phyloP scores from a whole-genome alignment of 2,113 vertebrate species.

The Lynx canadensis region DNA sequence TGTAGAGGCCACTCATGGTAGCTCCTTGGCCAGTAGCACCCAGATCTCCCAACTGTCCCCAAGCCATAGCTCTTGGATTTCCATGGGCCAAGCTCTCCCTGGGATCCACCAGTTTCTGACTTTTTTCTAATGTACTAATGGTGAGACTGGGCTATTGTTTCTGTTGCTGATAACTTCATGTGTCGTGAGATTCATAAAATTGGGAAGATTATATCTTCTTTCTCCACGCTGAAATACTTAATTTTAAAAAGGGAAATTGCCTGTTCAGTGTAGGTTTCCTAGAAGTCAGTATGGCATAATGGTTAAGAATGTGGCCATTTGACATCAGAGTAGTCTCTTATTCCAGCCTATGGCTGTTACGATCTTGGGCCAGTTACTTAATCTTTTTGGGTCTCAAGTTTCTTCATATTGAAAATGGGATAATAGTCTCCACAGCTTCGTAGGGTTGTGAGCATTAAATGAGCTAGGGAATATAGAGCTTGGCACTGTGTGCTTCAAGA shows the following conservation, averaged over 20 bases:
- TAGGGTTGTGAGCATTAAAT: not conserved
- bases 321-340: not conserved
- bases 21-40: not conserved
- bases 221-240: not conserved
- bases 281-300: not conserved
- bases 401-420: not conserved
- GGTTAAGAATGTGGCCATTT: not conserved
- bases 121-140: not conserved
- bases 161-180: not conserved
- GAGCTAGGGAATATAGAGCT: not conserved
- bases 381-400: not conserved
- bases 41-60: not conserved
- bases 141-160: not conserved
- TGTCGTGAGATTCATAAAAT: not conserved
- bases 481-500: not conserved
- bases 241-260: not conserved
- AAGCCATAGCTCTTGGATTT: not conserved
- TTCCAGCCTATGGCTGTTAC: not conserved
- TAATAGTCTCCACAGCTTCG: not conserved
- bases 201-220: not conserved
- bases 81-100: not conserved
- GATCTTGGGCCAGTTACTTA: not conserved
- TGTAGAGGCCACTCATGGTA: not conserved
- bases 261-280: not conserved
- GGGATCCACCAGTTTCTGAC: not conserved